phyloP scores from a whole-genome alignment of 1,140 invertebrate genomes.

The Phenacoccus solenopsis region DNA sequence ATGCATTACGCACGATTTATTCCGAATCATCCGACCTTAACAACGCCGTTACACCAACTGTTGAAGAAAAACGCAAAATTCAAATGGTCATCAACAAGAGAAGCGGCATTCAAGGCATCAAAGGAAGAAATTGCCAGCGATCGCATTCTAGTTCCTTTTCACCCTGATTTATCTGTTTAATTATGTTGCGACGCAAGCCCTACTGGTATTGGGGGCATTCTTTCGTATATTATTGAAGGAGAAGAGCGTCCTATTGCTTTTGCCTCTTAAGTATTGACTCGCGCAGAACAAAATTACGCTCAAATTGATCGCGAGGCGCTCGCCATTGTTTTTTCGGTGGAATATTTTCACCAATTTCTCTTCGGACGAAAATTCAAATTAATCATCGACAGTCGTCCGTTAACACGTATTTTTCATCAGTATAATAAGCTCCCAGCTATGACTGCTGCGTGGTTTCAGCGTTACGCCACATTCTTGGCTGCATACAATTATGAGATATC shows the following conservation, averaged over 20 bases:
- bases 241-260: constrained; percentile 33
- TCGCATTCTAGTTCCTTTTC: constrained; percentile 30
- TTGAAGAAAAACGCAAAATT: constrained; percentile 19
- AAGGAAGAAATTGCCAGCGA: constrained; percentile 27
- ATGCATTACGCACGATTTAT: constrained; percentile 31
- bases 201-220: constrained; percentile 36
- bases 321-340: constrained; percentile 34
- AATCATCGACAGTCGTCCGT: constrained; percentile 36
- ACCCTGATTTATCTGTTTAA: constrained; percentile 32
- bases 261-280: constrained; percentile 34
- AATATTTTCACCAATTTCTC: constrained; percentile 37
- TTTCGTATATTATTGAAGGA: constrained; percentile 33
- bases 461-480: constrained; percentile 31
- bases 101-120: constrained; percentile 34
- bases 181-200: constrained; percentile 38
- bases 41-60: constrained; percentile 22
- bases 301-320: constrained; percentile 42
- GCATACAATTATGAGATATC: constrained; percentile 32
- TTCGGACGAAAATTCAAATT: constrained; percentile 35
- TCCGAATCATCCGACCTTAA: constrained; percentile 20
- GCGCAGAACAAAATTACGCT: constrained; percentile 36
- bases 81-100: constrained; percentile 26
- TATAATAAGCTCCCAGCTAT: constrained; percentile 29
- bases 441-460: constrained; percentile 29
- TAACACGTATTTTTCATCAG: constrained; percentile 25